Evolutionary conservation across 1,140 invertebrate species (phyloP), one percentile per base, ranked within the genome.

Genomic region (Pseudoatta argentina): DNA sequence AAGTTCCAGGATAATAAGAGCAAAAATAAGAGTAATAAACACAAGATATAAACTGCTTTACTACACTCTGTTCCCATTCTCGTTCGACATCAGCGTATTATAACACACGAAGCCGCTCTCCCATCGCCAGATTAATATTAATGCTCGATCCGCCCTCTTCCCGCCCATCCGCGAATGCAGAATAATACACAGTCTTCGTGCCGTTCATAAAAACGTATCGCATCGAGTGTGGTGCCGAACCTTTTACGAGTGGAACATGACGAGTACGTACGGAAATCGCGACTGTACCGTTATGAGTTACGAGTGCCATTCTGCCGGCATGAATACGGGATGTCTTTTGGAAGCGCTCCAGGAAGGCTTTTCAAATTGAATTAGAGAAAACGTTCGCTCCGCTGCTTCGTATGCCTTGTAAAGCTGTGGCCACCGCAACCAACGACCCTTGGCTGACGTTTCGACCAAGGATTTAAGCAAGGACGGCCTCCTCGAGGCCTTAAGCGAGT

Each of bases 331-430:
- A 91, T 88, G 88, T 86, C 73, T 92, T 92, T 91, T 92, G 91
- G 91, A 90, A 57, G 64, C 89, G 77, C 64, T 91, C 88, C 90
- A 90, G 85, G 85, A 83, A 81, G 39, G 73, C 86, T 81, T 90
- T 88, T 91, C 83, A 86, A 91, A 88, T 75, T 86, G 76, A 89
- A 86, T 87, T 85, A 79, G 72, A 87, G 88, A 88, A 89, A 92
- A 89, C 78, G 85, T 89, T 88, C 64, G 63, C 55, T 44, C 18
- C 34, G 14, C n/a, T 85, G 44, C 27, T 69, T 12, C 21, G 39
- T 21, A 27, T 21, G 71, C 14, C 27, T 55, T 34, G 34, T n/a
- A 34, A 86, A 53, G n/a, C 51, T 59, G 75, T 39, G 75, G 10
- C 76, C 75, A 81, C 75, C 63, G 30, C 48, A 51, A n/a, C 51